phyloP scores from a whole-genome alignment of 2,113 vertebrate species.

The Nothoprocta pentlandii region DNA sequence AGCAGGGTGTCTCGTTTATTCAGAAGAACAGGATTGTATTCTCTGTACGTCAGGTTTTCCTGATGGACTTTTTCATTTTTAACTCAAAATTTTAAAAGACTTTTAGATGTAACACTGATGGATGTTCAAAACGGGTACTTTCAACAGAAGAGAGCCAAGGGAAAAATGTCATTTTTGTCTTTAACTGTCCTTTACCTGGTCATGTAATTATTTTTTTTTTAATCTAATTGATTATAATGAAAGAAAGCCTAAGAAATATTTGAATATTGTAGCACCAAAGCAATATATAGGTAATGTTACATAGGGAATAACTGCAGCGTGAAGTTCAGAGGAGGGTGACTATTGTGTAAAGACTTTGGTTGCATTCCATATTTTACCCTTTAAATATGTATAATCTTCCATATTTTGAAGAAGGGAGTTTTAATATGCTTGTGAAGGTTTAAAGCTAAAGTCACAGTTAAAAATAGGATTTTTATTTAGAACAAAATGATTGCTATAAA shows the following conservation, averaged over 20 bases:
- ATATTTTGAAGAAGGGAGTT: not conserved
- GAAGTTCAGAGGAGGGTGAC: not conserved
- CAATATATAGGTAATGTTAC: not conserved
- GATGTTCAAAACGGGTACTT: not conserved
- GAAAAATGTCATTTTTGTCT: not conserved
- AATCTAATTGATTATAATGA: not conserved
- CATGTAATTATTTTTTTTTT: not conserved
- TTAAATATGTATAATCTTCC: not conserved
- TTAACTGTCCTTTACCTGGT: not conserved
- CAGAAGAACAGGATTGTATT: not conserved
- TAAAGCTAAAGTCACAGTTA: not conserved
- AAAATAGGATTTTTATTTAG: not conserved
- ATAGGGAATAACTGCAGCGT: not conserved
- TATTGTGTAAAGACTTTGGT: not conserved
- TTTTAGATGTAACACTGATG: not conserved
- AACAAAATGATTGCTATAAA: not conserved
- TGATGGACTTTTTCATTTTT: not conserved
- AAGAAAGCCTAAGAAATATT: not conserved
- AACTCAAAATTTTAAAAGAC: not conserved
- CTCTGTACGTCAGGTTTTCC: rapidly evolving
- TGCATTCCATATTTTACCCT: not conserved
- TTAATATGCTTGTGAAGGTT: not conserved
- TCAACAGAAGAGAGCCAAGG: not conserved
- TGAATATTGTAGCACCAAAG: not conserved
- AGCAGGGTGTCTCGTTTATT: not conserved